phyloP scores from a whole-genome alignment of 2,888 invertebrate genomes.

The Prosopocoilus inquinatus region DNA sequence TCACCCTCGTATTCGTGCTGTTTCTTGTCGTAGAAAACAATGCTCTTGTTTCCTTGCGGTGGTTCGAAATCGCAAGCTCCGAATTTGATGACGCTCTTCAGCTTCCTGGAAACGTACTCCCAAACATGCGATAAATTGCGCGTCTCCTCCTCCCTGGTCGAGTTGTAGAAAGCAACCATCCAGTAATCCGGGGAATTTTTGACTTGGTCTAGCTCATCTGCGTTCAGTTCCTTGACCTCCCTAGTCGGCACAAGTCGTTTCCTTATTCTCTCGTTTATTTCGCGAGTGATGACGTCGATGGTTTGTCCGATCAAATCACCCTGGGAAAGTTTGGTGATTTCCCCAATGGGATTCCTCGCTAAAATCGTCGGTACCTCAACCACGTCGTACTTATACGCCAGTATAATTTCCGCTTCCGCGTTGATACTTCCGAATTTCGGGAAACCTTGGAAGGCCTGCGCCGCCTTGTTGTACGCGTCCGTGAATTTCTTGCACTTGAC shows the following conservation, averaged over 20 bases:
- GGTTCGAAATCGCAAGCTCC: slow-evolving; percentile 8
- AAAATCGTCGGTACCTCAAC: slow-evolving; percentile 9
- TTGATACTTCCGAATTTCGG: slow-evolving; percentile 21
- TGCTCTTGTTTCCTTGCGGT: background rate
- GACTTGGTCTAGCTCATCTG: background rate
- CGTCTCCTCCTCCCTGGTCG: background rate
- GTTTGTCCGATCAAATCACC: slow-evolving; percentile 4
- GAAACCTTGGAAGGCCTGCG: slow-evolving; percentile 17
- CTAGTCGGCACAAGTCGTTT: slow-evolving; percentile 10
- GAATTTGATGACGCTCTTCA: slow-evolving; percentile 11
- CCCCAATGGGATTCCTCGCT: background rate
- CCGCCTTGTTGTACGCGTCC: slow-evolving; percentile 13
- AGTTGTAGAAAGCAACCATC: slow-evolving; percentile 12
- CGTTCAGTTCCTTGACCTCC: slow-evolving; percentile 7
- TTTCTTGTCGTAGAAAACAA: slow-evolving; percentile 11
- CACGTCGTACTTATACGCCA: slow-evolving; percentile 18
- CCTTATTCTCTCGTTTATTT: slow-evolving; percentile 7
- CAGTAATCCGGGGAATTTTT: slow-evolving; percentile 10
- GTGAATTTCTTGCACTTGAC: slow-evolving; percentile 8
- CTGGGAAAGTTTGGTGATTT: background rate
- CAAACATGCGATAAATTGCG: slow-evolving; percentile 4
- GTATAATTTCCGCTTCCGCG: slow-evolving; percentile 17
- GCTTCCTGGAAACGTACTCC: slow-evolving; percentile 1
- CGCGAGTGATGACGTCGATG: slow-evolving; percentile 1
- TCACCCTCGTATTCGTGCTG: slow-evolving; percentile 8